phyloP scores from a whole-genome alignment of 2,113 vertebrate species.

The Lepus europaeus region DNA sequence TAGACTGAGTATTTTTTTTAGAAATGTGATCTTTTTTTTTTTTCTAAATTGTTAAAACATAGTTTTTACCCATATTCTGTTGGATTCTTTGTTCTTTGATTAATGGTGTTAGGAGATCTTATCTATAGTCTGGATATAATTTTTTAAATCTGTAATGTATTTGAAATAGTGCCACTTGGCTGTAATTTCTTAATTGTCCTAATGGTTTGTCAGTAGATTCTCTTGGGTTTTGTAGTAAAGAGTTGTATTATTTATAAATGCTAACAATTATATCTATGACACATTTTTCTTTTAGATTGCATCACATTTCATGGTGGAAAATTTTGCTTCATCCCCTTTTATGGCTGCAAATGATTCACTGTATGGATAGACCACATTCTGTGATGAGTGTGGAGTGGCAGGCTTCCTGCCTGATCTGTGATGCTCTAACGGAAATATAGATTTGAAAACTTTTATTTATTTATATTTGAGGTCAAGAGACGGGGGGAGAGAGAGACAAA shows the following conservation, averaged over 20 bases:
- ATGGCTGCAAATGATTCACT: neutral
- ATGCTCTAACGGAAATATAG: neutral
- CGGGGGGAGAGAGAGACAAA: too few species aligned
- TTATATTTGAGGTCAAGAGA: too few species aligned
- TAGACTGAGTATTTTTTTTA: neutral
- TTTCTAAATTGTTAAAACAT: constrained; percentile 30
- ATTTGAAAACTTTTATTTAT: too few species aligned
- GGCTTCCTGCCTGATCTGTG: neutral
- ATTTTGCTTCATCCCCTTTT: neutral
- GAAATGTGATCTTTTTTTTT: neutral
- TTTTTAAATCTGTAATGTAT: neutral
- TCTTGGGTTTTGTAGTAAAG: constrained; percentile 18
- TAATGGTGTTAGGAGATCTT: neutral
- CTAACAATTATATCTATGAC: neutral
- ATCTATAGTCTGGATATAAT: neutral
- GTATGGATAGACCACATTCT: neutral
- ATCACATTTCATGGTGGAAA: neutral
- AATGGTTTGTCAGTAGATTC: constrained; percentile 39
- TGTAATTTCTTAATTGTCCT: neutral
- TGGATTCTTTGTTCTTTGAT: constrained; percentile 15
- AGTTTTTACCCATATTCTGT: neutral
- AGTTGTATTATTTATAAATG: neutral
- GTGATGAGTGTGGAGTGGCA: neutral
- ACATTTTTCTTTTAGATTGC: constrained; percentile 53
- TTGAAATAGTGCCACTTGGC: constrained; percentile 39